These are phyloP conservation scores for Coranthus polyacanthus DNA, from an alignment of 2,797 vertebrate genomes.

Conservation along the genomic window DNA sequence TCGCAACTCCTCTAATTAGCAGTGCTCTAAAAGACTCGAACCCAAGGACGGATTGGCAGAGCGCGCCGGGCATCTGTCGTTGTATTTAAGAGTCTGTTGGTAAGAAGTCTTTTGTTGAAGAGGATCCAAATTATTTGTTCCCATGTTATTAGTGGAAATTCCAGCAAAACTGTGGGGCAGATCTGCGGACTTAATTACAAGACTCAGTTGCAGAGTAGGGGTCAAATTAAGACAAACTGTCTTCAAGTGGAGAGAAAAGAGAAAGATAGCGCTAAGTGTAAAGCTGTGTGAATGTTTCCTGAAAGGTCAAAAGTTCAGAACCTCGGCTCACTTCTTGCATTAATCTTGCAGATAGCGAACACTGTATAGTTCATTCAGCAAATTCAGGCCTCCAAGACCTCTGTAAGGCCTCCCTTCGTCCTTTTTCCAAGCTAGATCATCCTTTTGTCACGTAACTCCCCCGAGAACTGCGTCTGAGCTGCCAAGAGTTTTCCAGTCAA, in stretches of 20 bases:
- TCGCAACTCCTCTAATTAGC: conserved; percentile 52
- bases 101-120: conserved; percentile 28
- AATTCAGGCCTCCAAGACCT: conserved; percentile 32
- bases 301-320: conserved; percentile 38
- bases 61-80: conserved; percentile 50
- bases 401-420: conserved; percentile 23
- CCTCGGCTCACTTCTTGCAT: conserved; percentile 23
- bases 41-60: conserved; percentile 45
- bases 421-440: conserved; percentile 42
- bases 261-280: conserved; percentile 9
- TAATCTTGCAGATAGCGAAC: conserved; percentile 47
- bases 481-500: conserved; percentile 68
- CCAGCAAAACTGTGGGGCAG: conserved; percentile 22
- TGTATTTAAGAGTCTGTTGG: conserved; percentile 38
- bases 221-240: conserved; percentile 16
- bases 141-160: conserved; percentile 51
- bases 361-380: conserved; percentile 43
- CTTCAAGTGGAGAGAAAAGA: conserved; percentile 19
- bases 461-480: conserved; percentile 48
- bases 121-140: conserved; percentile 50
- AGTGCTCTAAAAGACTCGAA: conserved; percentile 43
- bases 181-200: conserved; percentile 44
- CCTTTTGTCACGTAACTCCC: conserved; percentile 68
- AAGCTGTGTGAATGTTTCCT: conserved; percentile 19
- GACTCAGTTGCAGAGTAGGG: background rate